These are phyloP conservation scores for Dasyprocta punctata DNA, from an alignment of 2,113 vertebrate species.

Conservation along the genomic window DNA sequence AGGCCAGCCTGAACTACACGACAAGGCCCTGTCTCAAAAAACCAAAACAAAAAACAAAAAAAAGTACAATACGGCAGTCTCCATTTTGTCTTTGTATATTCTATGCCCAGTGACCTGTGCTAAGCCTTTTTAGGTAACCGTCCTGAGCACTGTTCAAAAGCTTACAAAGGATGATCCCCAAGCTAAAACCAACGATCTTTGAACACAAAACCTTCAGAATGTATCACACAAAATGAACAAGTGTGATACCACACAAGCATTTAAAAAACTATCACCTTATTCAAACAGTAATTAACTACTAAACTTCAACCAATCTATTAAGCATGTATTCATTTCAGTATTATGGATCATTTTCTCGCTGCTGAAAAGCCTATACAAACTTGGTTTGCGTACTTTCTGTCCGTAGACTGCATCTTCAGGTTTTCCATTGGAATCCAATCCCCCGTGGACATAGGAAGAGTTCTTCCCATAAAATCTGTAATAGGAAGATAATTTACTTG, in stretches of 20 bases:
- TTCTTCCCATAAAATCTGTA: slow-evolving; percentile 98
- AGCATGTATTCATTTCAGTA: neutral
- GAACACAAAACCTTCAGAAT: neutral
- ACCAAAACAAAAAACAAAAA: too few species aligned
- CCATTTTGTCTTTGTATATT: neutral
- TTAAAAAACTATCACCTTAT: slow-evolving; percentile 1
- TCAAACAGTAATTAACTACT: neutral
- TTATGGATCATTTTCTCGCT: neutral
- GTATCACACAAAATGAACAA: neutral
- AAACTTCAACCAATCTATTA: neutral
- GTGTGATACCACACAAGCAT: neutral
- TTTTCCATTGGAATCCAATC: slow-evolving; percentile 96
- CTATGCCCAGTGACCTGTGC: neutral
- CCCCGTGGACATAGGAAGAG: slow-evolving; percentile 98
- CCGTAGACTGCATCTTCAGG: slow-evolving; percentile 97
- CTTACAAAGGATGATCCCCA: neutral
- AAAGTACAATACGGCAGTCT: neutral
- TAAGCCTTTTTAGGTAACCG: neutral
- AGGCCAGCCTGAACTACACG: neutral
- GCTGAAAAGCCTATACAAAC: neutral
- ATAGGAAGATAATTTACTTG: slow-evolving; percentile 57
- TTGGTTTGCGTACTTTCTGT: slow-evolving; percentile 90
- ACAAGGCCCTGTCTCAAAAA: neutral
- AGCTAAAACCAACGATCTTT: neutral
- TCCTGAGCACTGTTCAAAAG: neutral